Evolutionary conservation across 2,113 vertebrate genomes (phyloP), one percentile per base, ranked within the genome.

Genomic region (Aythya baeri): DNA sequence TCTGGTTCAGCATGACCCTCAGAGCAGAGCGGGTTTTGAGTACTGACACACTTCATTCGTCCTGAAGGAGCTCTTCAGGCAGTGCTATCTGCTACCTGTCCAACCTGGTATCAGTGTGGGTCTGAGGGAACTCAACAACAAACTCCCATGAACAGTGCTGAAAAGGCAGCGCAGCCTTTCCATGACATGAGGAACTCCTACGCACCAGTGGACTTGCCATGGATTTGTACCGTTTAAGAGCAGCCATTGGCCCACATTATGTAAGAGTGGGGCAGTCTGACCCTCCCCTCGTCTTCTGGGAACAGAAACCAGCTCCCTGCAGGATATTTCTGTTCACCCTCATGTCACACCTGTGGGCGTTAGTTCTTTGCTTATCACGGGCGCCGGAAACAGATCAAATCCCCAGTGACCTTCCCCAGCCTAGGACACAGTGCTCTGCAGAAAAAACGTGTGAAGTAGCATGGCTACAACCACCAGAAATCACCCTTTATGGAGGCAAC

Each of bases 311-410:
- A 55, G 83, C 88, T 89, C 92, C 78, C 62, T 17, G 23, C 23
- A 58, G 86, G 88, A 22, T 92, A 85, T 91, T 95, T 95, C 78
- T 82, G 91, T 6, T 4, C 68, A 32, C 41, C 70, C 68, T 80
- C 13, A 2, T 61, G 66, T 90, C 84, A 91, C 90, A 89, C 62
- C 65, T 78, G 84, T 88, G 41, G 95, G 90, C 13, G 14, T 90
- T 2, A 15, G 82, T 2, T 38, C 87, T 79, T 57, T 54, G 83
- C 89, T 94, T 43, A 80, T 26, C 5, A 1, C 12, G n/a, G 29
- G 68, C 0, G 11, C 83, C 66, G 6, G 77, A 94, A 95, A 95
- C 23, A 16, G 68, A 34, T 22, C 83, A 95, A 96, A 96, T 96
- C 95, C 93, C 79, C 29, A 27, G 2, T 1, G 94, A 93, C 93